Percentiles rank a stretch among this genome's conserved stretches.
phyloP scores from a whole-genome alignment of 1,140 invertebrate genomes.

The Aphidius ervi region DNA sequence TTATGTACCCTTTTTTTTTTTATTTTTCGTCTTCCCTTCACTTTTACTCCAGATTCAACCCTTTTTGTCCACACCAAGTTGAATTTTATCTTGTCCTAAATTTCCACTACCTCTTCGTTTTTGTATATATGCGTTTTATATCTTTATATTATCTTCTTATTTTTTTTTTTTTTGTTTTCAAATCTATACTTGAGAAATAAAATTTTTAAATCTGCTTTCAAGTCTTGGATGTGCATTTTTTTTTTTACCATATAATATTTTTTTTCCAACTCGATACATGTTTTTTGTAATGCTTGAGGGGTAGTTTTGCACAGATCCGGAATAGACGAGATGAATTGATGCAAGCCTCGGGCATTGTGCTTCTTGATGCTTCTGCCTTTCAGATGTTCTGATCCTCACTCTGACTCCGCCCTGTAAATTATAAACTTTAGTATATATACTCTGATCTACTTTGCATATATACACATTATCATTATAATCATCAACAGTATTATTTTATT shows the following conservation, averaged over 20 bases:
- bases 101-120: too few relatives aligned
- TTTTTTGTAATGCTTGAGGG: constrained; percentile 2
- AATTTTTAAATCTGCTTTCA: neutral
- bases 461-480: too few relatives aligned
- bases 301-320: constrained; percentile 10
- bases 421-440: neutral
- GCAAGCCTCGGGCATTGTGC: neutral
- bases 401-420: constrained; percentile 3
- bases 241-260: neutral
- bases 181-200: neutral
- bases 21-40: too few relatives aligned
- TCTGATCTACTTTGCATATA: too few relatives aligned
- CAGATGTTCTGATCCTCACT: too few relatives aligned
- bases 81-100: too few relatives aligned
- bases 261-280: neutral
- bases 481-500: too few relatives aligned
- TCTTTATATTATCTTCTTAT: neutral
- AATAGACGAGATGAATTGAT: constrained; percentile 2
- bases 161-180: neutral
- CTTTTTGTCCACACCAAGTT: too few relatives aligned
- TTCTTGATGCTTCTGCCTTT: constrained; percentile 5
- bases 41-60: too few relatives aligned
- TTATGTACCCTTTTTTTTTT: too few relatives aligned
- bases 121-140: too few relatives aligned
- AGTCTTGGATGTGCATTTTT: neutral